Evolutionary conservation across 1,140 invertebrate genomes (phyloP), one percentile per base, ranked within the genome.

Genomic region (Harlomillsia oculata): DNA sequence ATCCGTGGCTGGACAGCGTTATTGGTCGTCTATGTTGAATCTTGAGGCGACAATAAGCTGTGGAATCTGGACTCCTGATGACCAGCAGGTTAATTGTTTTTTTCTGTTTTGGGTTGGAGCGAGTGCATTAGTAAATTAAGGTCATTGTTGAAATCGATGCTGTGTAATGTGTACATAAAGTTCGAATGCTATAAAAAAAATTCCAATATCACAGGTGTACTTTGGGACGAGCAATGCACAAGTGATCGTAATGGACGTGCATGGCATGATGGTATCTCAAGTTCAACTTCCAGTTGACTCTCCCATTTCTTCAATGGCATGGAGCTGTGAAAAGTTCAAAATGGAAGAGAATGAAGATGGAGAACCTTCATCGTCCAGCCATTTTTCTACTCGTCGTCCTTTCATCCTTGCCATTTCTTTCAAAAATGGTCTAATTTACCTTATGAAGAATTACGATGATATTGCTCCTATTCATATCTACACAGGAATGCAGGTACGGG

Each of bases 1-100:
- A 0, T 97, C 92, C 0, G 93, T 97, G 46, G 90, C 88, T 4
- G 95, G 95, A 0, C 94, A 97, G 71, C 77, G 95, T 0, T 97
- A 97, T 72, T 99, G 95, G 95, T 97, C 93, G 5, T 94, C 93
- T 18, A 94, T 96, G 85, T 75, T 97, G 26, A 93, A 93, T 67
- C 75, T 96, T 53, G 89, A 96, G 67, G 84, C 89, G 13, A 85
- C 84, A 25, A 95, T 97, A 64, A 93, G 88, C 1, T 95, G 92
- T 71, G 94, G 93, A 23, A 89, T 93, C 67, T 99, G 95, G 94
- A 92, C 92, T 8, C 94, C 95, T 0, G 91, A 96, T 70, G 94
- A 97, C 74, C 86, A 92, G 70, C 90, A 96, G 75, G 81, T 85
- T 69, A 62, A 60, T n/a, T n/a, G n/a, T n/a, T n/a, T n/a, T n/a